Conservation (phyloP, 2,888 invertebrate genomes). For the Sipha maydis region DNA sequence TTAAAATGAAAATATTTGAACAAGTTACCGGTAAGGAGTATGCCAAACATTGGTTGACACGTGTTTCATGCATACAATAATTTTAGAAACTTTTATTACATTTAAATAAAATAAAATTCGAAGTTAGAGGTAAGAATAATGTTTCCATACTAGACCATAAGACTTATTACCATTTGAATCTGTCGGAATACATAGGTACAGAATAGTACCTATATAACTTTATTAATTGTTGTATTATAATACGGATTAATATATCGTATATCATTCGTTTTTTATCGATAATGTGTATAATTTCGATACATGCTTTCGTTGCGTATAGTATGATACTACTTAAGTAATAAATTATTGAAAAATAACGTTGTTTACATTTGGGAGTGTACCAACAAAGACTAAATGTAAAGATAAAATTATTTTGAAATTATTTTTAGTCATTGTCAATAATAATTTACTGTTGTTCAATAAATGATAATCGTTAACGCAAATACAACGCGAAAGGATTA, state of each 20-base stretch:
- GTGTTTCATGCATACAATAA: not conserved
- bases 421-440: slow-evolving; percentile 4
- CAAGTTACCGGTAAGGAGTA: not conserved
- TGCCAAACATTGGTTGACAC: not conserved
- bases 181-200: not conserved
- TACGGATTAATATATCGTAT: not conserved
- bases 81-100: slow-evolving; percentile 2
- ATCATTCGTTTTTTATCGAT: not conserved
- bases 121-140: slow-evolving; percentile 14
- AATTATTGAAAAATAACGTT: not conserved
- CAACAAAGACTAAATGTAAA: not conserved
- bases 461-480: not conserved
- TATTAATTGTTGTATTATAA: not conserved
- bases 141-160: not conserved
- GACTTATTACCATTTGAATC: slow-evolving; percentile 28
- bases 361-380: not conserved
- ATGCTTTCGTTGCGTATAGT: not conserved
- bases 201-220: not conserved
- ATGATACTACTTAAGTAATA: not conserved
- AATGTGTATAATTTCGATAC: not conserved
- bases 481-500: slow-evolving; percentile 23
- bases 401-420: slow-evolving; percentile 33
- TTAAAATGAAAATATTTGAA: not conserved
- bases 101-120: not conserved
- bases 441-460: not conserved